Percentiles rank a stretch among this genome's conserved stretches.
Evolutionary conservation across 2,113 vertebrate species (phyloP).

Genomic region (Eulemur macaco): DNA sequence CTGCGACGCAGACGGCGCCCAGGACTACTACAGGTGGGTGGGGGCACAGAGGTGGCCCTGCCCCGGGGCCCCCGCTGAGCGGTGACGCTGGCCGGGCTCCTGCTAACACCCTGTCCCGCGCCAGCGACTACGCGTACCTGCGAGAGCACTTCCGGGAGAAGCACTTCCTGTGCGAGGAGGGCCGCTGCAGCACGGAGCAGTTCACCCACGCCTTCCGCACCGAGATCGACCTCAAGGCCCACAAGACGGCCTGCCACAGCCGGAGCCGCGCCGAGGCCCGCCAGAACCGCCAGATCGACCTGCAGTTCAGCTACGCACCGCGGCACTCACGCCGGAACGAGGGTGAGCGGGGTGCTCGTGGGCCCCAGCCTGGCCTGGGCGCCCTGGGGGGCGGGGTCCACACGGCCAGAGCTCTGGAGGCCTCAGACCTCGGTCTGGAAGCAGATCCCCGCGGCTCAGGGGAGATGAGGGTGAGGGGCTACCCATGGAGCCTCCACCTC

Average conservation of each 20-base stretch:
- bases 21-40: slow-evolving; percentile 92
- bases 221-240: slow-evolving; percentile 98
- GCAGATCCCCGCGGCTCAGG: accelerated
- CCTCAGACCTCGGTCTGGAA: neutral
- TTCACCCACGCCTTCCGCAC: slow-evolving; percentile 98
- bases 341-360: slow-evolving; percentile 79
- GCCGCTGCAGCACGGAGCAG: slow-evolving; percentile 93
- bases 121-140: slow-evolving; percentile 94
- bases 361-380: neutral
- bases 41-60: neutral
- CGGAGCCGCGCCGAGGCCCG: slow-evolving; percentile 96
- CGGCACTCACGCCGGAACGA: slow-evolving; percentile 91
- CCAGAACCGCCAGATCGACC: slow-evolving; percentile 97
- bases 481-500: neutral
- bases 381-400: neutral
- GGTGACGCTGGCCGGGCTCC: neutral
- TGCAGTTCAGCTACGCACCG: slow-evolving; percentile 92
- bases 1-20: slow-evolving; percentile 96
- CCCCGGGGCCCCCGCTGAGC: neutral
- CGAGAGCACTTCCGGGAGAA: slow-evolving; percentile 96
- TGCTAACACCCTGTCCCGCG: accelerated
- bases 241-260: slow-evolving; percentile 95
- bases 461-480: neutral
- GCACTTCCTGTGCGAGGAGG: slow-evolving; percentile 98
- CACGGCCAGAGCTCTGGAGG: neutral